A percentile compares a stretch with the other conserved stretches of the same genome.
Evolutionary conservation across 1,140 invertebrate species (phyloP).

Genomic region (Babylonia areolata): DNA sequence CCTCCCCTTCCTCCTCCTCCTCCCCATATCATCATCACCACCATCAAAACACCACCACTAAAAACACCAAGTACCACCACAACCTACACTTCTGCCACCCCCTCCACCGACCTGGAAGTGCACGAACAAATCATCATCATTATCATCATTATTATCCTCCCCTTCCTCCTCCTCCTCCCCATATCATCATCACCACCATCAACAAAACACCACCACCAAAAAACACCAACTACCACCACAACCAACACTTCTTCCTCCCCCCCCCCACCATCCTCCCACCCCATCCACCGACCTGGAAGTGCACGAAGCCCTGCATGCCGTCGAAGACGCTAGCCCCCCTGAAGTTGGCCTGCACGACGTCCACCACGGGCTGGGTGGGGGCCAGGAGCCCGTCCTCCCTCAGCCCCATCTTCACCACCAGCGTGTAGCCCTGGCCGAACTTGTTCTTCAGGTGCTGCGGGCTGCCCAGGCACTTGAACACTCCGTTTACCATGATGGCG

Average conservation of each 20-base stretch:
- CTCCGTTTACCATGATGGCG: slow-evolving; percentile 78
- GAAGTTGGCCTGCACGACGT: slow-evolving; percentile 51
- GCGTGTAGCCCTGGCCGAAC: slow-evolving; percentile 74
- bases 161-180: too few relatives aligned
- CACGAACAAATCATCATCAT: too few relatives aligned
- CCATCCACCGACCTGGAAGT: slow-evolving; percentile 60
- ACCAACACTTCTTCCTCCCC: not conserved
- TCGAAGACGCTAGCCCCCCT: slow-evolving; percentile 78
- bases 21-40: too few relatives aligned
- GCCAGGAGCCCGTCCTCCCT: slow-evolving; percentile 23
- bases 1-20: too few relatives aligned
- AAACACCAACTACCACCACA: not conserved
- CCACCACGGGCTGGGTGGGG: slow-evolving; percentile 44
- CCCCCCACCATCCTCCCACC: too few relatives aligned
- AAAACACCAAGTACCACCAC: too few relatives aligned
- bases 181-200: too few relatives aligned
- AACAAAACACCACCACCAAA: not conserved
- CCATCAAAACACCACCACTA: too few relatives aligned
- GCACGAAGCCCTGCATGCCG: slow-evolving; percentile 82
- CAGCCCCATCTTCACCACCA: slow-evolving; percentile 66
- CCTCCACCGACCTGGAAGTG: too few relatives aligned
- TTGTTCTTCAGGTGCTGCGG: slow-evolving; percentile 77
- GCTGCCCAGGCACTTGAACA: slow-evolving; percentile 76
- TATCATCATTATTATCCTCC: too few relatives aligned
- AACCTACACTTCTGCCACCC: too few relatives aligned